Percentiles rank a stretch among this genome's conserved stretches.
Evolutionary conservation across 1,140 invertebrate species (phyloP).

Genomic region (Phenacoccus solenopsis): DNA sequence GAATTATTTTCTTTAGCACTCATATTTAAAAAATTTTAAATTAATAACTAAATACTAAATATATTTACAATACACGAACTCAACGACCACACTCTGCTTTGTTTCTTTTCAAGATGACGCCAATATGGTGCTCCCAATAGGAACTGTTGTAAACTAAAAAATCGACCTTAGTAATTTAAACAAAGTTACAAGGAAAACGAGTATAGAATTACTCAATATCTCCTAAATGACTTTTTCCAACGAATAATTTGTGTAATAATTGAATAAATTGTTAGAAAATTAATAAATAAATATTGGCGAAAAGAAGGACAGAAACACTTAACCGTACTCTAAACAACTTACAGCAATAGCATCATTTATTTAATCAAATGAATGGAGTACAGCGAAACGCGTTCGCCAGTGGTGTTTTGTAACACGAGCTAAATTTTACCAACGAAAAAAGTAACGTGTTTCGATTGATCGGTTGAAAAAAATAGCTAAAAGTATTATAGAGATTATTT

Average conservation of each 20-base stretch:
- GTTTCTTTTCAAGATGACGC: neutral
- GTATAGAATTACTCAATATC: neutral
- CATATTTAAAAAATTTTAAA: constrained; percentile 42
- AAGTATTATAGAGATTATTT: no score
- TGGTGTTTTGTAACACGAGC: neutral
- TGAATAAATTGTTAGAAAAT: neutral
- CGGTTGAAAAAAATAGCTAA: no score
- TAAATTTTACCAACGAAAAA: no score
- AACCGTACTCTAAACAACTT: neutral
- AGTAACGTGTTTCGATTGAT: no score
- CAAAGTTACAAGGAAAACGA: neutral
- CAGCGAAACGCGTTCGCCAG: neutral
- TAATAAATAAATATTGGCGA: neutral
- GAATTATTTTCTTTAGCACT: constrained; percentile 70
- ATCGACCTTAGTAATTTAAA: neutral
- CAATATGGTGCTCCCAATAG: constrained; percentile 1
- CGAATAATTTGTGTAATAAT: neutral
- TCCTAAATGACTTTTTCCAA: neutral
- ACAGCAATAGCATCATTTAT: neutral
- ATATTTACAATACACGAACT: neutral
- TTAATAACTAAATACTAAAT: constrained; percentile 13
- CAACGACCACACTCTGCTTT: neutral
- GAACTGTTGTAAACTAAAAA: neutral
- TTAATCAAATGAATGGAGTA: constrained; percentile 3
- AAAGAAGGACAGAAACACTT: neutral